These are phyloP conservation scores for Balaenoptera acutorostrata DNA, from an alignment of 2,113 vertebrate species.

Conservation along the genomic window DNA sequence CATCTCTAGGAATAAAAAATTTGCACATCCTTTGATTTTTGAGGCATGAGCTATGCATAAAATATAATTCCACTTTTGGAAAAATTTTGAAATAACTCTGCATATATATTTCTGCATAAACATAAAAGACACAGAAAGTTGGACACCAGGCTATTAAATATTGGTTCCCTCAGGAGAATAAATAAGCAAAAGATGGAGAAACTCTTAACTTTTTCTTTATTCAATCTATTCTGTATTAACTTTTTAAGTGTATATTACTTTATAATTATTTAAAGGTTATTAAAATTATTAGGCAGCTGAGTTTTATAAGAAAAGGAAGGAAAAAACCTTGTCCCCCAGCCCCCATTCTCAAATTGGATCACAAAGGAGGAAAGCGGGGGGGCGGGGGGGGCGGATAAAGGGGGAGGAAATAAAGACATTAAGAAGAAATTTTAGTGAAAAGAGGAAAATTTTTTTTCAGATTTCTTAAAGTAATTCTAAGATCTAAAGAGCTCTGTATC, in stretches of 20 bases:
- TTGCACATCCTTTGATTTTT: not conserved
- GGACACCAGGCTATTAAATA: not conserved
- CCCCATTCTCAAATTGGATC: not conserved
- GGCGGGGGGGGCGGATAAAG: not conserved
- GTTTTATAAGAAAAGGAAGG: not conserved
- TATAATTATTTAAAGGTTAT: not conserved
- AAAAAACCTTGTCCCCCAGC: not conserved
- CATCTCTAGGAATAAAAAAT: not conserved
- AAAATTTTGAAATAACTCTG: not conserved
- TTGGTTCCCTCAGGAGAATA: not conserved
- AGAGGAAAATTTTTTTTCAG: not conserved
- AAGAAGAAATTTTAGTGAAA: not conserved
- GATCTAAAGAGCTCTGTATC: not conserved
- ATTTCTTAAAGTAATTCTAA: conserved; percentile 1
- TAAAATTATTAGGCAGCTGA: not conserved
- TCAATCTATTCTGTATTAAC: not conserved
- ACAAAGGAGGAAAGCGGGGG: not conserved
- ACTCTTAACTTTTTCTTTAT: conserved; percentile 14
- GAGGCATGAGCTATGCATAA: not conserved
- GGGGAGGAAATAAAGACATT: not conserved
- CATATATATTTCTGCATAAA: not conserved
- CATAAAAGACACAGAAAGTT: not conserved
- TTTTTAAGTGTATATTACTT: not conserved
- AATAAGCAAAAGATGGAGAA: not conserved
- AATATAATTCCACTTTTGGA: not conserved